Conservation (phyloP, 1,140 invertebrate species). For the Trichonephila clavipes region DNA sequence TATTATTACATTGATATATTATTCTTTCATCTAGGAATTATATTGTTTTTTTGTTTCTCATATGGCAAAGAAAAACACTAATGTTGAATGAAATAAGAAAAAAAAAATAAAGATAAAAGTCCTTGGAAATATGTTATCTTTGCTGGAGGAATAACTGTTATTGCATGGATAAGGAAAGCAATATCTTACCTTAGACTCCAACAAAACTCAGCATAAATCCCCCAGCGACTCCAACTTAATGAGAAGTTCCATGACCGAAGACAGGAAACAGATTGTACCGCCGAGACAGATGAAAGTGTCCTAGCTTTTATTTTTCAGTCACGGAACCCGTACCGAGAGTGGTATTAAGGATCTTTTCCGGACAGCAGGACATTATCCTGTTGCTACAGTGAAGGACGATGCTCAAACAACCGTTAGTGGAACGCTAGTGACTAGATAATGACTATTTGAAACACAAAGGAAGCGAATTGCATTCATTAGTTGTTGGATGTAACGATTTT, state of each 20-base stretch:
- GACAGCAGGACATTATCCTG: not conserved
- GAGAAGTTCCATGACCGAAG: conserved; percentile 4
- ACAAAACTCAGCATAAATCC: conserved; percentile 26
- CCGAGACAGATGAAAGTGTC: conserved; percentile 21
- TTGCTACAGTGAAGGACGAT: conserved; percentile 1
- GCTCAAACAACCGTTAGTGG: conserved; percentile 1
- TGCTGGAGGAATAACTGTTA: not conserved
- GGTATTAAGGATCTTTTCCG: not conserved
- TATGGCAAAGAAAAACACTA: no score
- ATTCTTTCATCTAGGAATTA: no score
- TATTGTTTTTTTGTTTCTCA: no score
- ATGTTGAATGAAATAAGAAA: no score
- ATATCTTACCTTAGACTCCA: not conserved
- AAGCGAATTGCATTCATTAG: conserved; percentile 3
- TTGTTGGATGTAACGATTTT: conserved; percentile 14
- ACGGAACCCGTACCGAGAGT: not conserved
- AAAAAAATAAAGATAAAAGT: no score
- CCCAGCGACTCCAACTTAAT: not conserved
- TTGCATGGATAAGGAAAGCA: conserved; percentile 8
- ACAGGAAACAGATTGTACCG: conserved; percentile 29
- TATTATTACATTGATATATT: no score
- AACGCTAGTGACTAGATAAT: conserved; percentile 27
- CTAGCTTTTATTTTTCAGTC: not conserved
- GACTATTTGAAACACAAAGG: conserved; percentile 17
- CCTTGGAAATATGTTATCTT: not conserved